phyloP scores from a whole-genome alignment of 2,797 vertebrate species.

The Enteromius treurensis region DNA sequence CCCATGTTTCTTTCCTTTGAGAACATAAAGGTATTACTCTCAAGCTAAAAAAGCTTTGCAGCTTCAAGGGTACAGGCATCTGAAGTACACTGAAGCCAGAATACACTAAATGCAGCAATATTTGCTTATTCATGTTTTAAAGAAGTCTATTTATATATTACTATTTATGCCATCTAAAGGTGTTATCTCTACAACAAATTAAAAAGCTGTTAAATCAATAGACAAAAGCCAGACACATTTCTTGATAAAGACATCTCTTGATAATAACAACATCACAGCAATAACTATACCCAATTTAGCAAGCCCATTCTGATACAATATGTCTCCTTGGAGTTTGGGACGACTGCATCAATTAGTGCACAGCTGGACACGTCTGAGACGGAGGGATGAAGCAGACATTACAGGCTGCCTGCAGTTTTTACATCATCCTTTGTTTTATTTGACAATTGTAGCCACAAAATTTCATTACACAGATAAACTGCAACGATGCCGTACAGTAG shows the following conservation, averaged over 20 bases:
- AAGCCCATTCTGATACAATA: slow-evolving; percentile 19
- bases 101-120: neutral
- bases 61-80: neutral
- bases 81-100: neutral
- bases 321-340: slow-evolving; percentile 33
- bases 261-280: neutral
- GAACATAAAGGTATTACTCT: neutral
- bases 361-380: slow-evolving; percentile 54
- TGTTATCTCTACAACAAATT: slow-evolving; percentile 1
- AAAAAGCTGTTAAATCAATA: slow-evolving; percentile 5
- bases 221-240: slow-evolving; percentile 10
- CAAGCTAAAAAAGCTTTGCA: neutral
- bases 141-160: neutral
- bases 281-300: slow-evolving; percentile 3
- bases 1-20: neutral
- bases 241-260: slow-evolving; percentile 3
- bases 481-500: neutral
- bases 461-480: slow-evolving; percentile 33
- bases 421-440: slow-evolving; percentile 48
- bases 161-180: neutral
- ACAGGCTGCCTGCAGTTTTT: slow-evolving; percentile 45
- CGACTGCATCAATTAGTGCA: slow-evolving; percentile 51
- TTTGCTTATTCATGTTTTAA: neutral
- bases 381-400: slow-evolving; percentile 38
- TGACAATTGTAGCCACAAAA: slow-evolving; percentile 22